A percentile compares a stretch with the other conserved stretches of the same genome.
phyloP scores from a whole-genome alignment of 2,113 vertebrate genomes.

The Albula goreensis region DNA sequence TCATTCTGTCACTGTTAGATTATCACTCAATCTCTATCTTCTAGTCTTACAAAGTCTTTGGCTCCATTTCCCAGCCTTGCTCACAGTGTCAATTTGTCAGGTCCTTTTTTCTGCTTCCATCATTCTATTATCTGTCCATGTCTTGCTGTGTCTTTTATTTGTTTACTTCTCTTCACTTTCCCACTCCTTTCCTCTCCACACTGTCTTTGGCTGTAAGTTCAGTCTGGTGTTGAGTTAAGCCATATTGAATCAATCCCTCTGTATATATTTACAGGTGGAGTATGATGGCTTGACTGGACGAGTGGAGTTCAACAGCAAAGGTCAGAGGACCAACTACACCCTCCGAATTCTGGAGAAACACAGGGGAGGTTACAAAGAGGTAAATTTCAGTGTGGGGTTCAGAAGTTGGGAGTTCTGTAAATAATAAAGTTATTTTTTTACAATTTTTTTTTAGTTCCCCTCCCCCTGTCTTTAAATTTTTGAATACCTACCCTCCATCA shows the following conservation, averaged over 20 bases:
- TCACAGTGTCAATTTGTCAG: background rate
- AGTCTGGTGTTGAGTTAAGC: background rate
- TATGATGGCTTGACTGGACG: slow-evolving; percentile 85
- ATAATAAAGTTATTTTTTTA: background rate
- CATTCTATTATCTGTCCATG: background rate
- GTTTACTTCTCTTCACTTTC: slow-evolving; percentile 17
- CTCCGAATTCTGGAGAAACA: slow-evolving; percentile 84
- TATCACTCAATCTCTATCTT: slow-evolving; percentile 52
- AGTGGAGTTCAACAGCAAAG: slow-evolving; percentile 91
- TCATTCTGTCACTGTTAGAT: slow-evolving; percentile 32
- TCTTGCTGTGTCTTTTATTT: slow-evolving; percentile 21
- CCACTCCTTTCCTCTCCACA: slow-evolving; percentile 27
- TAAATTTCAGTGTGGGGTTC: slow-evolving; percentile 35
- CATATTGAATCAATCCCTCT: background rate
- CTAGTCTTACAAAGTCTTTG: slow-evolving; percentile 30
- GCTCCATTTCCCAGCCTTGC: slow-evolving; percentile 6
- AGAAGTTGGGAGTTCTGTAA: background rate
- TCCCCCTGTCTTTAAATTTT: background rate
- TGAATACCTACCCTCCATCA: background rate
- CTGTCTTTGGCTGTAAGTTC: background rate
- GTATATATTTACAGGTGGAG: slow-evolving; percentile 74
- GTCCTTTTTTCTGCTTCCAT: background rate
- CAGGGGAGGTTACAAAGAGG: slow-evolving; percentile 81
- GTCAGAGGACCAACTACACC: slow-evolving; percentile 89
- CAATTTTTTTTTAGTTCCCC: background rate